Evolutionary conservation across 2,888 invertebrate genomes (phyloP).

Genomic region (Argyra leucocephala): DNA sequence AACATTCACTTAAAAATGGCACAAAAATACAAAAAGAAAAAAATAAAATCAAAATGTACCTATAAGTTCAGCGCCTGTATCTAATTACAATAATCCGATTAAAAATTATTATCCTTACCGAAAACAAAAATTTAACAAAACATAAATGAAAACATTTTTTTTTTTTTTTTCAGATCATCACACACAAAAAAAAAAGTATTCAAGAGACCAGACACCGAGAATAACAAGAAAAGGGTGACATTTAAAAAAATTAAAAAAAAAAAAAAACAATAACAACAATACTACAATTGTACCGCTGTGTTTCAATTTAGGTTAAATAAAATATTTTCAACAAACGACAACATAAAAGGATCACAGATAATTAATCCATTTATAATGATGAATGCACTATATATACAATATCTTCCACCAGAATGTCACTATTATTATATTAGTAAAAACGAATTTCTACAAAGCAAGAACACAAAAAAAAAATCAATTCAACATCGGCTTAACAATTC

Average conservation of each 20-base stretch:
- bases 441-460: too few species aligned
- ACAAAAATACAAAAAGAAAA: too few species aligned
- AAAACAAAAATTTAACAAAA: not conserved
- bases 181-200: not conserved
- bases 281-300: too few species aligned
- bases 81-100: conserved; percentile 6
- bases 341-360: conserved; percentile 4
- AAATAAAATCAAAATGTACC: too few species aligned
- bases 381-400: not conserved
- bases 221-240: conserved; percentile 2
- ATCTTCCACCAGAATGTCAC: too few species aligned
- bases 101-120: conserved; percentile 3
- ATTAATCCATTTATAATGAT: conserved; percentile 4
- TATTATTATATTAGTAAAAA: too few species aligned
- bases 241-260: not conserved
- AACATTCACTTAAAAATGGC: not conserved
- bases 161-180: not conserved
- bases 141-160: not conserved
- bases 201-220: not conserved
- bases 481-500: not conserved
- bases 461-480: too few species aligned
- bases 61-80: not conserved
- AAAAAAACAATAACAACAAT: too few species aligned
- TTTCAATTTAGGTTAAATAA: too few species aligned
- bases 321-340: too few species aligned